A percentile compares a stretch with the other conserved stretches of the same genome.
Conservation (phyloP, 1,140 invertebrate species). For the Radopholus similis region DNA sequence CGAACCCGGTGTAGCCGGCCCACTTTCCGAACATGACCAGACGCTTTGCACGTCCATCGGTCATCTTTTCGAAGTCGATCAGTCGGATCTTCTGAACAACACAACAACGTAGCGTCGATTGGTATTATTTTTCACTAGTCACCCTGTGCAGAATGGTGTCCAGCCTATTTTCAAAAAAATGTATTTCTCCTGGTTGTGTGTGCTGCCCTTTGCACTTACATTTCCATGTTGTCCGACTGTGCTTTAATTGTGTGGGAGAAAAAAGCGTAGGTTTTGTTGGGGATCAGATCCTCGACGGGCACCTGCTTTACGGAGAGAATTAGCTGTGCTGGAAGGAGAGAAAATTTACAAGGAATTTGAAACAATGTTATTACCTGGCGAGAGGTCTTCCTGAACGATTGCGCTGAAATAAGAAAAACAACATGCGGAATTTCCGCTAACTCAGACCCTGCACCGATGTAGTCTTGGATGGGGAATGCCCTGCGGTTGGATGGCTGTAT, state of each 20-base stretch:
- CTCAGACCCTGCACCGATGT: slow-evolving; percentile 5
- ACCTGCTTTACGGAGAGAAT: slow-evolving; percentile 97
- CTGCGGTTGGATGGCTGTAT: slow-evolving; percentile 95
- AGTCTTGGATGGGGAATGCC: slow-evolving; percentile 87
- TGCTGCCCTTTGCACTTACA: slow-evolving; percentile 61
- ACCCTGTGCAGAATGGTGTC: slow-evolving; percentile 90
- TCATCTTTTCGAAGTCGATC: slow-evolving; percentile 94
- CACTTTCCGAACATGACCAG: slow-evolving; percentile 98
- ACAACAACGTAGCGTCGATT: slow-evolving; percentile 30
- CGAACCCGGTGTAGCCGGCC: slow-evolving; percentile 94
- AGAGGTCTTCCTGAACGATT: slow-evolving; percentile 85
- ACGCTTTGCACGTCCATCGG: slow-evolving; percentile 79
- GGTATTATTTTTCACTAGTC: not conserved
- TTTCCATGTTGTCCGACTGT: slow-evolving; percentile 93
- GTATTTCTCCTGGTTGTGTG: no score
- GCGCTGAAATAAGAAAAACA: slow-evolving; percentile 66
- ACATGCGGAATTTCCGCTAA: not conserved
- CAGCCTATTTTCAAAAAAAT: slow-evolving; percentile 62
- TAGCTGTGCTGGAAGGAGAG: slow-evolving; percentile 73
- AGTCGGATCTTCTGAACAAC: slow-evolving; percentile 75
- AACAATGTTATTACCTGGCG: not conserved
- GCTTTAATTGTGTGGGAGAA: slow-evolving; percentile 99
- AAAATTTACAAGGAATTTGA: not conserved
- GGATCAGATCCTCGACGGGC: slow-evolving; percentile 84
- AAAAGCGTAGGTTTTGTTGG: slow-evolving; percentile 94